phyloP scores from a whole-genome alignment of 2,888 invertebrate species.

The Acrobasis consociella region DNA sequence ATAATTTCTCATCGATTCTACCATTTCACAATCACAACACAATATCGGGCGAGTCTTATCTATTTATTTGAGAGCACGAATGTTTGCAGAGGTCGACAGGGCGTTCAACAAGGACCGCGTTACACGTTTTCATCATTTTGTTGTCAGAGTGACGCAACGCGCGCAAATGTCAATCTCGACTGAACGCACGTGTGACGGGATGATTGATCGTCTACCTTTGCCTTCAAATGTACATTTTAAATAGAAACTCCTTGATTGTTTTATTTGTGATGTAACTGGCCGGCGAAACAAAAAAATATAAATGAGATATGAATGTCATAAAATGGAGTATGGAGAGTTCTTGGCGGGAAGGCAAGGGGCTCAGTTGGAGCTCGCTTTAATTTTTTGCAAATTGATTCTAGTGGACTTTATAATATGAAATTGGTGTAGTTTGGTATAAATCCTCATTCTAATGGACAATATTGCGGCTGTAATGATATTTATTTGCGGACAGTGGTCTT shows the following conservation, averaged over 20 bases:
- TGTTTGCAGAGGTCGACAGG: slow-evolving; percentile 37
- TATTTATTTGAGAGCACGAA: slow-evolving; percentile 46
- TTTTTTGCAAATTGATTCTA: no score
- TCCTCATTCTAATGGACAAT: no score
- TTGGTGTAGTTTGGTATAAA: no score
- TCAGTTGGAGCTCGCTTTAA: no score
- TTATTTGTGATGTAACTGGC: slow-evolving; percentile 28
- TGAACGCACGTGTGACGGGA: slow-evolving; percentile 45
- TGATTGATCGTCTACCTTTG: slow-evolving; percentile 50
- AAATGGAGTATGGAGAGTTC: slow-evolving; percentile 3
- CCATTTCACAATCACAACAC: slow-evolving; percentile 31
- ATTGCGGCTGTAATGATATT: no score
- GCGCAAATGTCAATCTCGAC: slow-evolving; percentile 58
- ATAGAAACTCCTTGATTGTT: slow-evolving; percentile 31
- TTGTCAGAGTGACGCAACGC: slow-evolving; percentile 56
- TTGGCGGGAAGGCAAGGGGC: no score
- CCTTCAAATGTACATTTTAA: slow-evolving; percentile 28
- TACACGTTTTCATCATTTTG: slow-evolving; percentile 61
- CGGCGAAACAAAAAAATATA: not conserved
- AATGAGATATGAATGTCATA: slow-evolving; percentile 16
- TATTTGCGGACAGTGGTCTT: no score
- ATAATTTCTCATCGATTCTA: slow-evolving; percentile 22
- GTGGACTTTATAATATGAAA: no score
- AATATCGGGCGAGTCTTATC: slow-evolving; percentile 22
- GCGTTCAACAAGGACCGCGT: slow-evolving; percentile 46